phyloP scores from a whole-genome alignment of 1,140 invertebrate genomes.

The Linepithema humile region DNA sequence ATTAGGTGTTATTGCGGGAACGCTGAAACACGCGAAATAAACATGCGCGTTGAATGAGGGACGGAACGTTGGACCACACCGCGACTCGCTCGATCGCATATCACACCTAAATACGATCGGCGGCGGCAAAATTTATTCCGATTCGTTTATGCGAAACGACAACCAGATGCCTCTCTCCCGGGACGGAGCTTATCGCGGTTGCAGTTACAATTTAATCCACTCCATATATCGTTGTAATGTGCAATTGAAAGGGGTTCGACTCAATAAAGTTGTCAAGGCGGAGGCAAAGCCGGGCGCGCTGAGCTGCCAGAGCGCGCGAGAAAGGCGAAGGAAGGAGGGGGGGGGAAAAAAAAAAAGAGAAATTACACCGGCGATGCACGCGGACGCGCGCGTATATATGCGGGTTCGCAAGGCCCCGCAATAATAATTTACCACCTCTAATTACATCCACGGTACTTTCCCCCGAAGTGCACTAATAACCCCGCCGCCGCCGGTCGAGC shows the following conservation, averaged over 20 bases:
- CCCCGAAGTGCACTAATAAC: slow-evolving; percentile 63
- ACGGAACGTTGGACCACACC: not conserved
- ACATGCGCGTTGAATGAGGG: not conserved
- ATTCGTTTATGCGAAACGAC: slow-evolving; percentile 24
- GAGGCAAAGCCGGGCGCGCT: not conserved
- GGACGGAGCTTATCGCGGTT: not conserved
- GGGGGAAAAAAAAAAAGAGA: not conserved
- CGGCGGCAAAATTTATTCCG: slow-evolving; percentile 18
- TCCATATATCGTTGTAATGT: slow-evolving; percentile 40
- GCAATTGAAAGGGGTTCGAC: slow-evolving; percentile 35
- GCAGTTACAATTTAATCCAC: slow-evolving; percentile 42
- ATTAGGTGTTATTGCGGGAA: slow-evolving; percentile 24
- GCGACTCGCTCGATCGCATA: slow-evolving; percentile 11
- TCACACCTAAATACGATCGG: slow-evolving; percentile 36
- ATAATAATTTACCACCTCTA: slow-evolving; percentile 70
- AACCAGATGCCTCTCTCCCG: not conserved
- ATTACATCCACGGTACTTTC: slow-evolving; percentile 59
- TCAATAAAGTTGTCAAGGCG: slow-evolving; percentile 42
- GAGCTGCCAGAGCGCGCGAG: not conserved
- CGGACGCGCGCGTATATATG: slow-evolving; percentile 24
- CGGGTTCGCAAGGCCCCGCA: slow-evolving; percentile 15
- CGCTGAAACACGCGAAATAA: slow-evolving; percentile 19
- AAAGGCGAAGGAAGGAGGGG: not conserved
- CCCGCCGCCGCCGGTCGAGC: slow-evolving; percentile 21
- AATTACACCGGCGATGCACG: slow-evolving; percentile 43